Evolutionary conservation across 1,140 invertebrate species (phyloP).

Genomic region (Drosophila teissieri): DNA sequence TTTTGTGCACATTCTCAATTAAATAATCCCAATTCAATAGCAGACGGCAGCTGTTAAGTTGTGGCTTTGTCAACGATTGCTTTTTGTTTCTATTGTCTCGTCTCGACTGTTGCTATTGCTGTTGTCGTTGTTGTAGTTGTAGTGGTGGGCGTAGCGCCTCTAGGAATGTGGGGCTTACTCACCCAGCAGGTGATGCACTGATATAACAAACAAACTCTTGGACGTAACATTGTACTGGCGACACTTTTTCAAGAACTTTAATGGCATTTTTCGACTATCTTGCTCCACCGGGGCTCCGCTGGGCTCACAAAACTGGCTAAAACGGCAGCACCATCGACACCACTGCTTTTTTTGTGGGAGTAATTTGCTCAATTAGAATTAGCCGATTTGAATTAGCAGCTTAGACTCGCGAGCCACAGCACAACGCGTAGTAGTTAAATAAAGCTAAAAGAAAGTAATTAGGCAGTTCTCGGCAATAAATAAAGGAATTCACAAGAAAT

Average conservation of each 20-base stretch:
- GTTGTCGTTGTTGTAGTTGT: background rate
- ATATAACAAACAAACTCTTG: constrained; percentile 97
- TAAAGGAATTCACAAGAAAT: constrained; percentile 56
- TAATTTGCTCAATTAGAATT: background rate
- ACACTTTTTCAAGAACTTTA: constrained; percentile 94
- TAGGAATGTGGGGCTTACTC: constrained; percentile 40
- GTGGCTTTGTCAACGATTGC: background rate
- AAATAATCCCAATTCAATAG: too few relatives aligned
- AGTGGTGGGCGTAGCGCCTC: constrained; percentile 9
- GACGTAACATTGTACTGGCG: constrained; percentile 98
- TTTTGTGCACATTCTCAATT: too few relatives aligned
- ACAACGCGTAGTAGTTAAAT: constrained; percentile 9
- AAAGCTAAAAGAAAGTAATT: constrained; percentile 9
- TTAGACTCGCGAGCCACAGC: background rate
- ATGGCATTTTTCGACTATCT: constrained; percentile 88
- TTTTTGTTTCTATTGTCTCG: constrained; percentile 16
- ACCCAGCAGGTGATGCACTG: constrained; percentile 90
- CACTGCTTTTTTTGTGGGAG: background rate
- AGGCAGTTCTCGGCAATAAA: constrained; percentile 42
- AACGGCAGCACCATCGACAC: background rate
- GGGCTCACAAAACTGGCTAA: background rate
- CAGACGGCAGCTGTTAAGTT: background rate
- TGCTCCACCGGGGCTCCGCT: background rate
- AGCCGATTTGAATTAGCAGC: background rate
- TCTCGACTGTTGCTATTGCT: constrained; percentile 12